phyloP scores from a whole-genome alignment of 2,888 invertebrate genomes.

The Acholoe squamosa region DNA sequence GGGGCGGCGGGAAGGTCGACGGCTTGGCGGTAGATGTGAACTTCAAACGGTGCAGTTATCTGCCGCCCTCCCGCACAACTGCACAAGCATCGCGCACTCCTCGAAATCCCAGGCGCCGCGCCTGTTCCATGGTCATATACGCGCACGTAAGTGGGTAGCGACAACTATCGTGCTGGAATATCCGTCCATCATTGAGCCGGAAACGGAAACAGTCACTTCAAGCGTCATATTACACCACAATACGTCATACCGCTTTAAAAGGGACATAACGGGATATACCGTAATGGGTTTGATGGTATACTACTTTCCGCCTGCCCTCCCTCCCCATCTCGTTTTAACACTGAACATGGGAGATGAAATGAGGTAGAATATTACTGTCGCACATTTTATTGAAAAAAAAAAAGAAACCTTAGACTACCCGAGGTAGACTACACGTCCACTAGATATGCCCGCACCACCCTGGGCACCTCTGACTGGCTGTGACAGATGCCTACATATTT shows the following conservation, averaged over 20 bases:
- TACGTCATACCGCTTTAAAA: not conserved
- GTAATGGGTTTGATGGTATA: not conserved
- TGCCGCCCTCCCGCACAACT: not conserved
- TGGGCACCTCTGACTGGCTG: not conserved
- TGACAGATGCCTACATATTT: constrained; percentile 15
- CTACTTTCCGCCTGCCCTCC: too few relatives aligned
- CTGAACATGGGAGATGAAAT: too few relatives aligned
- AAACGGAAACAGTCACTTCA: not conserved
- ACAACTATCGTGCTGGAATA: too few relatives aligned
- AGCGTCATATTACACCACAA: not conserved
- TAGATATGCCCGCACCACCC: not conserved
- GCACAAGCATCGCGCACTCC: too few relatives aligned
- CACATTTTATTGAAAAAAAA: too few relatives aligned
- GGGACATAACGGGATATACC: not conserved
- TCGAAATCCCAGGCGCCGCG: too few relatives aligned
- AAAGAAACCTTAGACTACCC: too few relatives aligned
- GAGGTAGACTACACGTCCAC: too few relatives aligned
- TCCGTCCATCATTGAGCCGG: not conserved
- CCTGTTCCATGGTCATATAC: too few relatives aligned
- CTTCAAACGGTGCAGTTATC: constrained; percentile 14
- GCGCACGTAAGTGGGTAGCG: too few relatives aligned
- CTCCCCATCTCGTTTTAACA: too few relatives aligned
- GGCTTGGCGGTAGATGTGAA: not conserved
- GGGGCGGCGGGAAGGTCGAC: not conserved
- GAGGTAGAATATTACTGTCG: too few relatives aligned